Base-by-base conservation (phyloP, 1,140 invertebrate species). In the Cheumatopsyche charites region DNA sequence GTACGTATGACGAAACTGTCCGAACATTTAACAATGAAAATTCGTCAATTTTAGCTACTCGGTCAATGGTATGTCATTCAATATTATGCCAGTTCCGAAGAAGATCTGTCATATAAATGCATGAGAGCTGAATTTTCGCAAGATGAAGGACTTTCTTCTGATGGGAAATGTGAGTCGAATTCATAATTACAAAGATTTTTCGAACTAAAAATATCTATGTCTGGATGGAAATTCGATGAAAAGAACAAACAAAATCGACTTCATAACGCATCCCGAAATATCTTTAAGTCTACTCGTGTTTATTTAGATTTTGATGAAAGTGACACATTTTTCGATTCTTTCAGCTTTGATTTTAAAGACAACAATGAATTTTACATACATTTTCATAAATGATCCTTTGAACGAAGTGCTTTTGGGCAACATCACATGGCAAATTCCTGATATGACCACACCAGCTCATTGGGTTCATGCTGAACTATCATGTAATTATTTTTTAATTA, bases 361-460 rank as follows among this genome's bases (percentile, higher is more conserved):
- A 47, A 92, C 90, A 1, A 94, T 95, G 92, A 92, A 93, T 79
- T 93, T 95, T 78, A 94, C 90, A 6, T 95, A 93, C 77, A 91
- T 89, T 65, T 95, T 91, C 77, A 89, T 88, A 0, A 91, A 94
- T 78, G 92, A 94, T 82, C 93, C 93, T 0, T 80, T 91, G 6
- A 89, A 91, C 23, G 92, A 94, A 79, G 87, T 87, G 70, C 85
- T 94, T 4, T 81, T 89, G 12, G 93, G 93, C 0, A 95, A 94
- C 78, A 94, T 95, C 65, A 94, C 93, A 0, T 95, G 92, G 92
- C 86, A 87, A 72, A 90, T 95, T 70, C 91, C 90, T 0, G 88
- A 91, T 71, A 81, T 88, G 21, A 86, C 84, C 12, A 81, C 87
- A 65, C 91, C 91, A 0, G 91, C 91, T 0, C 93, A 95, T 79